Evolutionary conservation across 2,888 invertebrate genomes (phyloP), one percentile per base, ranked within the genome.

Genomic region (Amiota communis): DNA sequence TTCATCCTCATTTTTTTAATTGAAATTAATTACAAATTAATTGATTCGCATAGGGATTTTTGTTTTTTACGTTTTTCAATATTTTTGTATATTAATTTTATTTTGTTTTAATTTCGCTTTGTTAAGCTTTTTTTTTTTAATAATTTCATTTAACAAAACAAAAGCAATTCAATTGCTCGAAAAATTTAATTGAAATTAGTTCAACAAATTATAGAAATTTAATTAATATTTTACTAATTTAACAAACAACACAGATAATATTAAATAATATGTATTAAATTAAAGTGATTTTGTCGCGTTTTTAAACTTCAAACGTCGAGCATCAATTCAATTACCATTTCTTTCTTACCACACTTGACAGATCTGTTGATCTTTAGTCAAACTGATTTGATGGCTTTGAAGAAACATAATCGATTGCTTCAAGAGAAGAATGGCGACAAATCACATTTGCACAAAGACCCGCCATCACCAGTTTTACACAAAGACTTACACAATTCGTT

Each of bases 381-480:
- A 36, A 36, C 36, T 36, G 36, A 36, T 36, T 36, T 36, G 1
- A 23, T n/a, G 23, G 36, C 36, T 36, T 36, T 36, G n/a, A n/a
- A 6, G 36, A 53, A 53, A 53, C 8, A 12, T n/a, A 12, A n/a
- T 53, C 13, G 57, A 17, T 57, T 17, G 57, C 6, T 13, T 57
- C 11, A 57, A 81, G 70, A 85, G 79, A 84, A 79, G 79, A 93
- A 92, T 1, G 94, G 94, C 65, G 93, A 90, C 72, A 93, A 90
- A 89, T 94, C 93, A 88, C 95, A 95, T 89, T 93, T 93, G 91
- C 95, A 95, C 76, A 94, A 93, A 46, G 93, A 92, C n/a, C 95
- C 95, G 72, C 95, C 95, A 78, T 93, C 92, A 1, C 94, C 94
- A 82, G 92, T 92, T 53, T 91, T 89, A 87, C 94, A 95, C 82